Evolutionary conservation across 2,113 vertebrate genomes (phyloP), one percentile per base, ranked within the genome.

Genomic region (Gavia stellata): DNA sequence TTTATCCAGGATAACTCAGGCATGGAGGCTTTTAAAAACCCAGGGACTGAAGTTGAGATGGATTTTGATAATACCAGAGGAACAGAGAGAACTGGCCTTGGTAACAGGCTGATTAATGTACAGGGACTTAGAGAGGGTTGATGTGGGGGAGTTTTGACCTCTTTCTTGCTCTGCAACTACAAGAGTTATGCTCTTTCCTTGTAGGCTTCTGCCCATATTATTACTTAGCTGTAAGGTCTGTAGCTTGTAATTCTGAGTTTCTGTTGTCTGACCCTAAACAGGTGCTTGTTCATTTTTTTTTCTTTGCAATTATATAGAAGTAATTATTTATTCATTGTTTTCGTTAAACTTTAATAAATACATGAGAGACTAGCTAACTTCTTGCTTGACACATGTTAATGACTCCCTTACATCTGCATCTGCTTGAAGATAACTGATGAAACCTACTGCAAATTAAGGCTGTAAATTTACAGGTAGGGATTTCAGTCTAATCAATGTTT

Each of bases 401-500:
- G 85, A 85, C 56, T 94, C 59, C 87, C 68, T 94, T 97, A 93
- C 83, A 86, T 97, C 94, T 97, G 97, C 81, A 90, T 96, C 86
- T 61, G 28, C 84, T 95, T 97, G 92, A 96, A 95, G 88, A 87
- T 96, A 97, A 97, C 20, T 17, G 93, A 94, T 97, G 61, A 94
- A 97, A 96, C 94, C 90, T 96, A 56, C 87, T 98, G 91, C 93
- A 98, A 98, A 98, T 98, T 96, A 97, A 98, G 95, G 96, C 95
- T 96, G 56, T 97, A 98, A 97, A 98, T 98, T 97, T 96, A 90
- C 92, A 96, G 93, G 80, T 94, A 94, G 84, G 74, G 91, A 96
- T 97, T 97, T 98, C 90, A 94, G 92, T 92, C 75, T 97, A 97
- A 98, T 98, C 98, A 97, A 97, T 98, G 98, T 91, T 97, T 97